Evolutionary conservation across 2,113 vertebrate species (phyloP).

Genomic region (Petromus typicus): DNA sequence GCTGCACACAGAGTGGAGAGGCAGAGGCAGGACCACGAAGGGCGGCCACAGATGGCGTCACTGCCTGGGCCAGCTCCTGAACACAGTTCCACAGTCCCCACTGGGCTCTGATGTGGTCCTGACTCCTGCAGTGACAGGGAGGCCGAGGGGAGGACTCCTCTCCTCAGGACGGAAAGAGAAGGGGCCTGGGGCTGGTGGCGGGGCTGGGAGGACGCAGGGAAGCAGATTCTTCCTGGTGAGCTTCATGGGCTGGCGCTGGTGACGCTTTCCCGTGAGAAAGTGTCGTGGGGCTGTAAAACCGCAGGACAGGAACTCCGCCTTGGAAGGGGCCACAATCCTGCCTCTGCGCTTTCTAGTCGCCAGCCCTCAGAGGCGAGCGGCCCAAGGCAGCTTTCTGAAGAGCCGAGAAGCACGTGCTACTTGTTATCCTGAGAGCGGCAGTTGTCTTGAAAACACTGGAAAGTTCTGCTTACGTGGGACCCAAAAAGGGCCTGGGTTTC

Average conservation of each 20-base stretch:
- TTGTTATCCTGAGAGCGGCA: not conserved
- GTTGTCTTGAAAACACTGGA: not conserved
- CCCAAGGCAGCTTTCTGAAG: slow-evolving; percentile 7
- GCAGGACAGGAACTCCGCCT: not conserved
- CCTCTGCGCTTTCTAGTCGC: not conserved
- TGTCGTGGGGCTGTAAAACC: not conserved
- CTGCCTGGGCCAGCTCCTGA: not conserved
- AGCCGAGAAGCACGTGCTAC: not conserved
- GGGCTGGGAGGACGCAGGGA: not conserved
- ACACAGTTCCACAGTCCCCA: not conserved
- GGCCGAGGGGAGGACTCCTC: not conserved
- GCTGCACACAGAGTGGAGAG: slow-evolving; percentile 55
- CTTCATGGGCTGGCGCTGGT: not conserved
- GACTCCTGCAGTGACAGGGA: not conserved
- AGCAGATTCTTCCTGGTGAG: not conserved
- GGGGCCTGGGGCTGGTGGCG: not conserved
- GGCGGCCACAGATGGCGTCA: not conserved
- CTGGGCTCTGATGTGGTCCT: not conserved
- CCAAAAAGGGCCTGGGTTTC: not conserved
- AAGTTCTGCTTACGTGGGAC: not conserved
- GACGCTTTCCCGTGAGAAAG: not conserved
- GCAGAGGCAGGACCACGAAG: not conserved
- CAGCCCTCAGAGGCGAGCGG: not conserved
- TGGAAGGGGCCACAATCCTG: not conserved
- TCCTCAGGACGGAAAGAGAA: not conserved